Evolutionary conservation across 2,888 invertebrate species (phyloP).

Genomic region (Frankliniella intonsa): DNA sequence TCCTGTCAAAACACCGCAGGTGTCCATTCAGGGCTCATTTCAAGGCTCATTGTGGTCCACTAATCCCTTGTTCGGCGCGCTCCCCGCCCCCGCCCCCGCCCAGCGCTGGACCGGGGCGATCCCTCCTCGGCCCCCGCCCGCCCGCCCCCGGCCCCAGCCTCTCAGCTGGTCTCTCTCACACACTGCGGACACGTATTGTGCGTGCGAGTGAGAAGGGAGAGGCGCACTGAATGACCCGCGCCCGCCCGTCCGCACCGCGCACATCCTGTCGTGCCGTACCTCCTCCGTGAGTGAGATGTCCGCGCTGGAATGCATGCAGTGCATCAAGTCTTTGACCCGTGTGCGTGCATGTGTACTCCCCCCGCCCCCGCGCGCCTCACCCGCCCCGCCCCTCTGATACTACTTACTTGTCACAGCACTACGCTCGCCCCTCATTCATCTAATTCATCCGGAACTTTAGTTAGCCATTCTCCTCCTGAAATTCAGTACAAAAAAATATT

Average conservation of each 20-base stretch:
- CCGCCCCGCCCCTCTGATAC: too few relatives aligned
- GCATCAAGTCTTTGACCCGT: neutral
- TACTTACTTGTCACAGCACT: too few relatives aligned
- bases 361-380: too few relatives aligned
- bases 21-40: conserved; percentile 13
- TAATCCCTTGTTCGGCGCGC: conserved; percentile 16
- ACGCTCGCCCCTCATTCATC: too few relatives aligned
- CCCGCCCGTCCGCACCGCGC: too few relatives aligned
- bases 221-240: neutral
- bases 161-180: too few relatives aligned
- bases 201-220: neutral
- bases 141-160: neutral
- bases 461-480: too few relatives aligned
- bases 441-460: too few relatives aligned
- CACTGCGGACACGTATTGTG: too few relatives aligned
- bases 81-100: neutral
- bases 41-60: conserved; percentile 21
- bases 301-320: neutral
- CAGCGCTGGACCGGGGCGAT: neutral
- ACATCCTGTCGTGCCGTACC: neutral
- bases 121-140: neutral
- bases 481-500: too few relatives aligned
- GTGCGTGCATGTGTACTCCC: too few relatives aligned
- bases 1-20: conserved; percentile 23
- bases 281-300: neutral